These are phyloP conservation scores for Oreonectes daqikongensis DNA, from an alignment of 2,797 vertebrate species.

Conservation along the genomic window DNA sequence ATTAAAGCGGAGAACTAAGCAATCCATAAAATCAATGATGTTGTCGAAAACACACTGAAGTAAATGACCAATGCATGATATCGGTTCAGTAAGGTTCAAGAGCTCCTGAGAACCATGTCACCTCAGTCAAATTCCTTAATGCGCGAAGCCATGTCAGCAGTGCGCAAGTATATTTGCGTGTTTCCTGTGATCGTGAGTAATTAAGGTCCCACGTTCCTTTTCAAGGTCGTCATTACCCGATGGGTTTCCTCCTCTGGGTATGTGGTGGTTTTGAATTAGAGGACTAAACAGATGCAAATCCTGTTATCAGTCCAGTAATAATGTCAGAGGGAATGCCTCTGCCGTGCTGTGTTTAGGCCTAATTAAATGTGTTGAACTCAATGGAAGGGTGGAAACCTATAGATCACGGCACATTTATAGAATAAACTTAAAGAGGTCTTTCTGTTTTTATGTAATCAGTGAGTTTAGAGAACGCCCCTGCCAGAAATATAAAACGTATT, in stretches of 20 bases:
- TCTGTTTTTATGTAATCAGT: constrained; percentile 3
- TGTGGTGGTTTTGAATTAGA: constrained; percentile 57
- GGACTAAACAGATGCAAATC: constrained; percentile 53
- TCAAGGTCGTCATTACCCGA: constrained; percentile 53
- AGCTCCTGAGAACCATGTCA: constrained; percentile 53
- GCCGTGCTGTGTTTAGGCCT: constrained; percentile 49
- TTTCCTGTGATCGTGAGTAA: constrained; percentile 55
- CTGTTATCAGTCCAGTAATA: constrained; percentile 57
- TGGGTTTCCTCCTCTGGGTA: constrained; percentile 53
- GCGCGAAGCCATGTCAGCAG: constrained; percentile 38
- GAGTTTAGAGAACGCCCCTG: neutral
- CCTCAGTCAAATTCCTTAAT: constrained; percentile 13
- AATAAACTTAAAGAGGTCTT: constrained; percentile 28
- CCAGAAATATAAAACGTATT: constrained; percentile 8
- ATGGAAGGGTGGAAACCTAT: constrained; percentile 40
- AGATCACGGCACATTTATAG: constrained; percentile 29
- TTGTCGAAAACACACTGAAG: neutral
- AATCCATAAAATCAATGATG: neutral
- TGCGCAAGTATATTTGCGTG: constrained; percentile 26
- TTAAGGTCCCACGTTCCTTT: constrained; percentile 53
- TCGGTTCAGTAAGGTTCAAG: constrained; percentile 2
- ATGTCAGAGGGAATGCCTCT: constrained; percentile 54
- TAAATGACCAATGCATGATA: neutral
- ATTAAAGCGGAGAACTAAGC: neutral
- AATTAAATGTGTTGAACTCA: constrained; percentile 54